Percentiles rank a stretch among this genome's conserved stretches.
Evolutionary conservation across 1,140 invertebrate genomes (phyloP).

Genomic region (Drosophila mojavensis): DNA sequence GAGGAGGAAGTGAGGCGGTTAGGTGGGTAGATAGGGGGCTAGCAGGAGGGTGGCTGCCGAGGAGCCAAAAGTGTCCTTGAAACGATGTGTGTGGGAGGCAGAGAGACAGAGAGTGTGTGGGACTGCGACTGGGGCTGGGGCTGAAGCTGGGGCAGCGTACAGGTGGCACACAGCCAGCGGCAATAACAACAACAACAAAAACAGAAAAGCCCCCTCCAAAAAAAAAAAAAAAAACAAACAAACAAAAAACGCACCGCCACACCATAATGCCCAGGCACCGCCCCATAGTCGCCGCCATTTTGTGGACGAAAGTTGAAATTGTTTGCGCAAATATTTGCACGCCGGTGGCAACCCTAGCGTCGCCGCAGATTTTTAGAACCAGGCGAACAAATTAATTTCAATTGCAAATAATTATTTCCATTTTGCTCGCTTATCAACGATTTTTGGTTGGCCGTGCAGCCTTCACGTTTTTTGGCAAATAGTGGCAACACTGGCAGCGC

Average conservation of each 20-base stretch:
- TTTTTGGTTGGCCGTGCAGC: no score
- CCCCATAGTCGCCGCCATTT: conserved; percentile 32
- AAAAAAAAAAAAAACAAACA: no score
- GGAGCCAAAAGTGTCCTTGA: conserved; percentile 60
- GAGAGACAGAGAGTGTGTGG: no score
- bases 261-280: neutral
- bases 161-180: conserved; percentile 69
- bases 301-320: conserved; percentile 31
- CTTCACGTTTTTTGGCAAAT: no score
- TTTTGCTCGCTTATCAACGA: no score
- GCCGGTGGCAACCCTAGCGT: conserved; percentile 14
- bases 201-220: neutral
- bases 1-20: neutral
- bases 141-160: conserved; percentile 25
- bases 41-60: conserved; percentile 4
- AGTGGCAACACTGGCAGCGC: neutral
- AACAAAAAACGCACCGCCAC: neutral
- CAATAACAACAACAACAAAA: neutral
- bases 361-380: neutral
- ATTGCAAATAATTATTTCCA: conserved; percentile 1
- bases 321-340: conserved; percentile 48
- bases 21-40: no score
- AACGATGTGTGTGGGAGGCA: conserved; percentile 23
- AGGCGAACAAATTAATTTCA: neutral
- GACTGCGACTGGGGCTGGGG: no score